phyloP scores from a whole-genome alignment of 2,797 vertebrate species.

The Lutjanus argentimaculatus region DNA sequence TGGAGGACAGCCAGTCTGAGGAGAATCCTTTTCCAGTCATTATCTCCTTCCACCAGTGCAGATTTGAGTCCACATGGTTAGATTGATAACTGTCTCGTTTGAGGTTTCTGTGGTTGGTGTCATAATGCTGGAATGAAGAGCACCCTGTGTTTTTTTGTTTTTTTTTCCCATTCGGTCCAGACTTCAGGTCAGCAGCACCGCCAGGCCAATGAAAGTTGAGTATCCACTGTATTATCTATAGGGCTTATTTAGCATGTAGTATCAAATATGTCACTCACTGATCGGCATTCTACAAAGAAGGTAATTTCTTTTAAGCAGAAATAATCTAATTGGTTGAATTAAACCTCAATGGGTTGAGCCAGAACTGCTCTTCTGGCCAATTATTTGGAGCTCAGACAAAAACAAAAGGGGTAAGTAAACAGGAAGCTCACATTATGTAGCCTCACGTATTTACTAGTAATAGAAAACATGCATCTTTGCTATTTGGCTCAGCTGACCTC shows the following conservation, averaged over 20 bases:
- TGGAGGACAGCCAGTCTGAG: conserved; percentile 60
- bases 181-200: conserved; percentile 17
- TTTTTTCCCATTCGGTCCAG: not conserved
- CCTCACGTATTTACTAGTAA: conserved; percentile 34
- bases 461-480: conserved; percentile 40
- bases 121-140: conserved; percentile 7
- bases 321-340: conserved; percentile 16
- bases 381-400: conserved; percentile 7
- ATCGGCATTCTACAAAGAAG: not conserved
- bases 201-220: not conserved
- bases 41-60: conserved; percentile 24
- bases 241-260: not conserved
- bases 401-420: not conserved
- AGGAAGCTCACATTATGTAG: conserved; percentile 14
- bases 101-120: conserved; percentile 36
- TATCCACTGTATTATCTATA: conserved; percentile 7
- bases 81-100: conserved; percentile 51
- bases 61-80: not conserved
- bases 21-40: conserved; percentile 46
- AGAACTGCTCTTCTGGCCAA: conserved; percentile 1
- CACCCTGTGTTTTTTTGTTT: not conserved
- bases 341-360: conserved; percentile 1
- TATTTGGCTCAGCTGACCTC: conserved; percentile 44
- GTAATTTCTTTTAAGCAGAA: conserved; percentile 5
- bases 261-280: conserved; percentile 17